Evolutionary conservation across 2,113 vertebrate species (phyloP).

Genomic region (Mormoops blainvillei): DNA sequence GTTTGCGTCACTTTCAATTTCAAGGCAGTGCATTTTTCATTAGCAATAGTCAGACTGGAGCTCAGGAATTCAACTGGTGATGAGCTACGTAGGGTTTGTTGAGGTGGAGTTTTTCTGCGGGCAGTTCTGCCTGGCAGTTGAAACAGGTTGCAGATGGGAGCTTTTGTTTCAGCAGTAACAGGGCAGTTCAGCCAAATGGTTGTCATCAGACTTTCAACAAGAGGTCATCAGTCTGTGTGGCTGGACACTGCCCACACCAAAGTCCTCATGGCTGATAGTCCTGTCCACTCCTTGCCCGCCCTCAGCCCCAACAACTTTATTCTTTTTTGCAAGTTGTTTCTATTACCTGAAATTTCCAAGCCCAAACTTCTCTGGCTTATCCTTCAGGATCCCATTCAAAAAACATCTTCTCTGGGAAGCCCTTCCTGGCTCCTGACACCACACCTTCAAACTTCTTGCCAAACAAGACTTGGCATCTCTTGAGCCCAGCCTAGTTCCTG

Average conservation of each 20-base stretch:
- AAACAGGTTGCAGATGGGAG: not conserved
- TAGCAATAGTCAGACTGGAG: not conserved
- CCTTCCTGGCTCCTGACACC: not conserved
- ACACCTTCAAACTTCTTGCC: not conserved
- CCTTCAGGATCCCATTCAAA: not conserved
- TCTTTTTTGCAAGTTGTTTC: not conserved
- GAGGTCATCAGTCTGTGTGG: not conserved
- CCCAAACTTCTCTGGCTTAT: not conserved
- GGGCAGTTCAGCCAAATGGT: not conserved
- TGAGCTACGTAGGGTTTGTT: not conserved
- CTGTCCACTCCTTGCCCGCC: no score
- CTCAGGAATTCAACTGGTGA: not conserved
- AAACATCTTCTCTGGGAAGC: not conserved
- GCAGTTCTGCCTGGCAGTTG: not conserved
- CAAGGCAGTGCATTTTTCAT: not conserved
- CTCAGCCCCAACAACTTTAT: not conserved
- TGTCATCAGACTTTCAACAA: not conserved
- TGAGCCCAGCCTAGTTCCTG: not conserved
- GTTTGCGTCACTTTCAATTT: not conserved
- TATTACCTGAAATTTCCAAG: not conserved
- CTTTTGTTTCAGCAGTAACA: not conserved
- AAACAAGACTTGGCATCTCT: not conserved
- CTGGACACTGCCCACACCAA: not conserved
- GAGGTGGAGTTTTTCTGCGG: no score
- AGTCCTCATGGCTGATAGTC: not conserved